Evolutionary conservation across 2,797 vertebrate genomes (phyloP).

Genomic region (Xyrichtys novacula): DNA sequence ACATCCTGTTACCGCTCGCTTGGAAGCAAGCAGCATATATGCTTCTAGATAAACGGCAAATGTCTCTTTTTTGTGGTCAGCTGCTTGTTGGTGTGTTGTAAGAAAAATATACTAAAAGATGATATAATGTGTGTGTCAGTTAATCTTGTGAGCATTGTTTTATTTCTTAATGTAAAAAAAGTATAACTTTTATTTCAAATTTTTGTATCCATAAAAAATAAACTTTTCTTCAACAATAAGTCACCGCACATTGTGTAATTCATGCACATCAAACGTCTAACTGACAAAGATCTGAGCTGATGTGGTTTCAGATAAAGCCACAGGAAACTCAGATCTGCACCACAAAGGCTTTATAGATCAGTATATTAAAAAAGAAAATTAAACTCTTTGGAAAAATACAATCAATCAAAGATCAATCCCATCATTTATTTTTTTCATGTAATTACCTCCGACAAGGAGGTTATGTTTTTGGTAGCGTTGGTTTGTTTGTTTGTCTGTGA

Average conservation of each 20-base stretch:
- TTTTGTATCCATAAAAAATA: background rate
- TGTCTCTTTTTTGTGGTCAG: background rate
- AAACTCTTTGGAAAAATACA: background rate
- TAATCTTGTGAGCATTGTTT: background rate
- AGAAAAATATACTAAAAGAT: background rate
- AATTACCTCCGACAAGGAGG: too few relatives aligned
- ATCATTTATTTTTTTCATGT: too few relatives aligned
- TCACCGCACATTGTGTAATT: background rate
- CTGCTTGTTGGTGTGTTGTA: background rate
- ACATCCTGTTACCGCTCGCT: background rate
- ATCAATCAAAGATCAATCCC: too few relatives aligned
- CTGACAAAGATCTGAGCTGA: conserved; percentile 7
- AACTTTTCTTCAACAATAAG: background rate
- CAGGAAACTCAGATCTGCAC: conserved; percentile 27
- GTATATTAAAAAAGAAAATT: too few relatives aligned
- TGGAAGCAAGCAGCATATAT: background rate
- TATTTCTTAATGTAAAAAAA: background rate
- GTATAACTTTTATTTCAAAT: background rate
- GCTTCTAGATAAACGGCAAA: background rate
- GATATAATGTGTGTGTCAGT: background rate
- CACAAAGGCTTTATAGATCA: conserved; percentile 1
- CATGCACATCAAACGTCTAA: background rate
- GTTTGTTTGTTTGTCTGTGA: too few relatives aligned
- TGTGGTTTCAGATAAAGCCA: conserved; percentile 43
- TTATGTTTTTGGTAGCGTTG: too few relatives aligned